phyloP scores from a whole-genome alignment of 92 coral and sea anemone genomes.

The Diadumene lineata region DNA sequence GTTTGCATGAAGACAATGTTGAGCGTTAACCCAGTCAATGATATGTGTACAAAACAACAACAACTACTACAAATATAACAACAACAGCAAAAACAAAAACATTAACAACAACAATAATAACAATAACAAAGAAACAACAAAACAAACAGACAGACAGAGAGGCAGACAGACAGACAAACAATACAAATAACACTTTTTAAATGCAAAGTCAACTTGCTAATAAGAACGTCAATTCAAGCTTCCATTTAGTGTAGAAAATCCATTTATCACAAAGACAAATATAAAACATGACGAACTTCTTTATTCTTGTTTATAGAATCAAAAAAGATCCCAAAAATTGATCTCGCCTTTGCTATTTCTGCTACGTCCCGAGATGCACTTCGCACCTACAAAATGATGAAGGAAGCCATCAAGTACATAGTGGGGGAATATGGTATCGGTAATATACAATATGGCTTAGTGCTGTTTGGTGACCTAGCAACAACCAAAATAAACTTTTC shows the following conservation, averaged over 20 bases:
- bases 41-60: too few species aligned
- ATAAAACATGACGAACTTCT: not conserved
- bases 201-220: too few species aligned
- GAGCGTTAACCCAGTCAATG: too few species aligned
- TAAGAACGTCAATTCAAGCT: too few species aligned
- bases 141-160: not conserved
- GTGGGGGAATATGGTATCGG: conserved; percentile 27
- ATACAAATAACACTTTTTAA: too few species aligned
- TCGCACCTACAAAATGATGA: conserved; percentile 31
- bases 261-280: not conserved
- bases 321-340: conserved; percentile 41
- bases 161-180: not conserved
- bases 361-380: conserved; percentile 34
- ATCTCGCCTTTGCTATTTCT: conserved; percentile 47
- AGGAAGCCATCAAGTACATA: conserved; percentile 27
- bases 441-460: conserved; percentile 33
- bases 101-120: too few species aligned
- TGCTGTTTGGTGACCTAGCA: conserved; percentile 27
- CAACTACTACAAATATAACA: too few species aligned
- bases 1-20: too few species aligned
- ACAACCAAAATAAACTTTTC: conserved; percentile 15
- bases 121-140: not conserved
- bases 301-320: conserved; percentile 23
- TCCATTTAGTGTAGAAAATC: too few species aligned
- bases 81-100: too few species aligned